Evolutionary conservation across 2,113 vertebrate species (phyloP), one percentile per base, ranked within the genome.

Genomic region (Xenopus laevis): DNA sequence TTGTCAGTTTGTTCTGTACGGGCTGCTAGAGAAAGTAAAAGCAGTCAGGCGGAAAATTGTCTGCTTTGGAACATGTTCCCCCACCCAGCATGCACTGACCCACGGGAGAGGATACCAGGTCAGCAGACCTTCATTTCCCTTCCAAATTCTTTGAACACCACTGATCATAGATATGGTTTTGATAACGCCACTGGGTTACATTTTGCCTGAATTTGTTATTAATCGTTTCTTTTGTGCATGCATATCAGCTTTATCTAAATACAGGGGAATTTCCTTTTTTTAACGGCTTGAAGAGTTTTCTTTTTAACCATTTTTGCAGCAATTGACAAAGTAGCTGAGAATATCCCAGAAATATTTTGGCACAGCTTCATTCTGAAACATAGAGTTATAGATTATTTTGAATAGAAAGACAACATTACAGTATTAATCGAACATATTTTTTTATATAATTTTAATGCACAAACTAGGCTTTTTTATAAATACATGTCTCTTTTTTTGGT

Each of bases 21-120:
- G 92, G 91, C 92, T 92, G 91, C 88, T 94, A 90, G 91, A 93
- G 92, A 96, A 95, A 98, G 95, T 98, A 97, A 98, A 99, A 93
- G 88, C 96, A 97, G 91, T 93, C 95, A 96, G 93, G 94, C 97
- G 97, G 95, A 98, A 99, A 98, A 98, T 98, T 98, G 95, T 98
- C 96, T 98, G 92, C 94, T 92, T 92, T 92, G 92, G 93, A 94
- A 93, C 93, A 91, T 92, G 93, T 95, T 94, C 93, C 92, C 91
- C 89, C 93, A 94, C 94, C 93, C 92, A 91, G 92, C 94, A 91
- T 80, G 89, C 78, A 87, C 88, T 92, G 89, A 91, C 87, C 91
- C 89, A 86, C 84, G 89, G 89, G 90, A 92, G 83, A 83, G 85
- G 85, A 86, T 85, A 89, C 86, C 52, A 82, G 92, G 92, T 93